These are phyloP conservation scores for Xyrichtys novacula DNA, from an alignment of 2,797 vertebrate genomes.

Conservation along the genomic window DNA sequence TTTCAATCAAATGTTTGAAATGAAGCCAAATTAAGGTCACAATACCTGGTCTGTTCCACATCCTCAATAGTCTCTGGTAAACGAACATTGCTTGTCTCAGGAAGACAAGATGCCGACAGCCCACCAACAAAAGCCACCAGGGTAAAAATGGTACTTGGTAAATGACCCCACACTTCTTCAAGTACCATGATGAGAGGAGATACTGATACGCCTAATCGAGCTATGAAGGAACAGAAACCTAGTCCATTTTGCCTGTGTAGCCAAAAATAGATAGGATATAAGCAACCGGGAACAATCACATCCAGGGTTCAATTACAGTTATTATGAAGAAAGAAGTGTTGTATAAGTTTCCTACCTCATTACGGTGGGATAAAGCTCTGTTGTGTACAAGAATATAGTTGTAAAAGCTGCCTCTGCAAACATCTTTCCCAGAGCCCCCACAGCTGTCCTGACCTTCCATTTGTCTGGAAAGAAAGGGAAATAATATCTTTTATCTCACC, in stretches of 20 bases:
- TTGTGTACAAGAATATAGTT: slow-evolving; percentile 84
- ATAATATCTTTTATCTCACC: neutral
- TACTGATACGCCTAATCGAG: slow-evolving; percentile 69
- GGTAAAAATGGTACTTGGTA: slow-evolving; percentile 64
- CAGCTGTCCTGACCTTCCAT: slow-evolving; percentile 59
- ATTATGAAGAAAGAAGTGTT: neutral
- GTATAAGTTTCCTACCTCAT: slow-evolving; percentile 83
- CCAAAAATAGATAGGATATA: neutral
- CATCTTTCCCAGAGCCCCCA: slow-evolving; percentile 86
- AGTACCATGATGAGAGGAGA: slow-evolving; percentile 73
- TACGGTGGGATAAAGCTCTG: slow-evolving; percentile 90
- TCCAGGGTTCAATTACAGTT: neutral
- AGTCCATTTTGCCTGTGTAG: slow-evolving; percentile 78
- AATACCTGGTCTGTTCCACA: slow-evolving; percentile 68
- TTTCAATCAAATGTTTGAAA: neutral
- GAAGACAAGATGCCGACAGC: slow-evolving; percentile 56
- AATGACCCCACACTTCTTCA: slow-evolving; percentile 70
- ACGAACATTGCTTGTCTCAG: slow-evolving; percentile 69
- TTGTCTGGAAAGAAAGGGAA: slow-evolving; percentile 66
- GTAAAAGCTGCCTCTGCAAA: slow-evolving; percentile 88
- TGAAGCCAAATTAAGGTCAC: neutral
- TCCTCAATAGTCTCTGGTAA: slow-evolving; percentile 80
- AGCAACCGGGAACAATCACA: neutral
- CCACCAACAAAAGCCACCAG: slow-evolving; percentile 47
- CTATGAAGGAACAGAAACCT: slow-evolving; percentile 75